Evolutionary conservation across 2,797 vertebrate species (phyloP), one percentile per base, ranked within the genome.

Genomic region (Coluber constrictor): DNA sequence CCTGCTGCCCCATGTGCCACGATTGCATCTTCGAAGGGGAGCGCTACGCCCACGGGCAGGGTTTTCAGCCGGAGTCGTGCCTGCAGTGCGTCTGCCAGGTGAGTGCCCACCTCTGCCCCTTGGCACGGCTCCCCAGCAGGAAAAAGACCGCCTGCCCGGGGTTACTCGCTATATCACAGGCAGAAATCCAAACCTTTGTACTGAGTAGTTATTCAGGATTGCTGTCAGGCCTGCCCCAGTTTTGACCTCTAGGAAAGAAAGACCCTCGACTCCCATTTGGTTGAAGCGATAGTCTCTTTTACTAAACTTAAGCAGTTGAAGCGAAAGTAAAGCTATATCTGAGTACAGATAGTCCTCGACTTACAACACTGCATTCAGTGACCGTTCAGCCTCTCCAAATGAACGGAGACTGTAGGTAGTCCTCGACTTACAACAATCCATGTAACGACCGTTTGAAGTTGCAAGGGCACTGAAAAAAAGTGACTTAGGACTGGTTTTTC

Each of bases 41-140:
- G 16, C 86, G 3, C n/a, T 54, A 91, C 2, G 29, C 47, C 43
- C 43, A 93, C 0, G 66, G 92, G 32, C 56, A 93, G 5, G 47
- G n/a, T 66, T 93, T 93, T 1, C 74, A 89, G 66, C 86, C 90
- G 0, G 90, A 91, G 92, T 93, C 92, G 0, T 93, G 92, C 5
- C 92, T 93, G 86, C 86, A 51, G 25, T 93, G 92, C 86, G 13
- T 2, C 90, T 93, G 92, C 90, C 92, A 88, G 92, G 92, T 93
- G 86, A 79, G 92, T 5, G 3, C 23, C 59, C 66, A 32, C 32
- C 5, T 15, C 51, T 29, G 7, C 20, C 60, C 16, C 3, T 18
- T 10, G 70, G 70, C 70, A 79, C 3, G 0, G 70, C 23, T 86
- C 13, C 23, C 83, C 83, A 29, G 11, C 3, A 25, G 3, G 3